These are phyloP conservation scores for Rhagoletis zephyria DNA, from an alignment of 1,140 invertebrate genomes.

Conservation along the genomic window DNA sequence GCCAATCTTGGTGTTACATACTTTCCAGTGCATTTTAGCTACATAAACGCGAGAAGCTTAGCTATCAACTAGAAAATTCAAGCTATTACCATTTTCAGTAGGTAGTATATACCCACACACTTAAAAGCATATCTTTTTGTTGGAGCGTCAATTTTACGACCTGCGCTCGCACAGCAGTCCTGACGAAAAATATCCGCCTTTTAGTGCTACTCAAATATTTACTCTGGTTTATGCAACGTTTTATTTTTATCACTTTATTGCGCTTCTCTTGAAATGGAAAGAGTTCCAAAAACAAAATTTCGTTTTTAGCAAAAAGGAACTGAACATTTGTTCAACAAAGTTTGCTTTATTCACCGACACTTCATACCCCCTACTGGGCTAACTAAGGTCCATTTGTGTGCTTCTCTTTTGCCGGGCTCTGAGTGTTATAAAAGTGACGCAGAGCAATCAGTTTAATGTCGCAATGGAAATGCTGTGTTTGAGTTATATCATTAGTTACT, in stretches of 20 bases:
- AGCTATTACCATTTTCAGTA: neutral
- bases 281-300: neutral
- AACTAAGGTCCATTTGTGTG: neutral
- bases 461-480: neutral
- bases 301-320: neutral
- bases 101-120: too few relatives aligned
- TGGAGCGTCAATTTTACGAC: neutral
- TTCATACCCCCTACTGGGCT: neutral
- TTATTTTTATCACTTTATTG: conserved; percentile 38
- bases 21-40: neutral
- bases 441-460: conserved; percentile 45
- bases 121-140: neutral
- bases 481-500: neutral
- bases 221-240: conserved; percentile 24
- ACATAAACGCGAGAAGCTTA: neutral
- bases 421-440: conserved; percentile 23
- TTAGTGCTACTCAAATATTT: conserved; percentile 39
- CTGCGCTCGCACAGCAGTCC: neutral
- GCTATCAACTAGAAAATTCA: neutral
- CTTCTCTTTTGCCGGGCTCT: neutral
- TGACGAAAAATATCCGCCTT: neutral
- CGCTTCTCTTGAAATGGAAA: neutral
- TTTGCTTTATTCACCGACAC: conserved; percentile 4
- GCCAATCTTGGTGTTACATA: neutral
- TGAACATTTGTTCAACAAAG: neutral